Evolutionary conservation across 2,797 vertebrate genomes (phyloP).

Genomic region (Tangara arthus): DNA sequence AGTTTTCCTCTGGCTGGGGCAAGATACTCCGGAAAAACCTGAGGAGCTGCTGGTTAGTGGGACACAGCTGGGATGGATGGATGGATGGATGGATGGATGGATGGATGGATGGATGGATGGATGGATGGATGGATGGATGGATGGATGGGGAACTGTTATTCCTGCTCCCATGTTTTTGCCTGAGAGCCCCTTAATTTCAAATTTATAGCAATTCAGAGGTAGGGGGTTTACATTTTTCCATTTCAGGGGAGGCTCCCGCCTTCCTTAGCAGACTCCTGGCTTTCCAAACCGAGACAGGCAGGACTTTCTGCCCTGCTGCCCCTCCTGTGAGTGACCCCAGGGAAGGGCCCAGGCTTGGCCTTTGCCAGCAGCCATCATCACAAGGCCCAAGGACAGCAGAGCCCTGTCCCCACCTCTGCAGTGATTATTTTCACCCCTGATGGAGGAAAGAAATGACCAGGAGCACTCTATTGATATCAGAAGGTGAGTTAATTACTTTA

Average conservation of each 20-base stretch:
- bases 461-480: no score
- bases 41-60: not conserved
- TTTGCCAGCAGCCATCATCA: rapidly evolving
- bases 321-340: rapidly evolving
- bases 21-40: not conserved
- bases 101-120: not conserved
- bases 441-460: no score
- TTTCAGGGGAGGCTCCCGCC: no score
- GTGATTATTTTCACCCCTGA: no score
- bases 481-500: no score
- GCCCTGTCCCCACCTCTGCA: not conserved
- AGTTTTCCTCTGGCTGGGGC: not conserved
- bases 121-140: not conserved
- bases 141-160: no score
- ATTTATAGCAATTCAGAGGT: no score
- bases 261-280: no score
- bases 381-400: not conserved
- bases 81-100: not conserved
- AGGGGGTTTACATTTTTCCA: no score
- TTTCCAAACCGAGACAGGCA: no score
- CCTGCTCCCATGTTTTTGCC: no score
- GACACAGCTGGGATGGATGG: not conserved
- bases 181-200: no score
- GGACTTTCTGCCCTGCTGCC: not conserved
- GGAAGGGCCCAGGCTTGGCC: not conserved